phyloP scores from a whole-genome alignment of 2,888 invertebrate species.

The Diplazon laetatorius region DNA sequence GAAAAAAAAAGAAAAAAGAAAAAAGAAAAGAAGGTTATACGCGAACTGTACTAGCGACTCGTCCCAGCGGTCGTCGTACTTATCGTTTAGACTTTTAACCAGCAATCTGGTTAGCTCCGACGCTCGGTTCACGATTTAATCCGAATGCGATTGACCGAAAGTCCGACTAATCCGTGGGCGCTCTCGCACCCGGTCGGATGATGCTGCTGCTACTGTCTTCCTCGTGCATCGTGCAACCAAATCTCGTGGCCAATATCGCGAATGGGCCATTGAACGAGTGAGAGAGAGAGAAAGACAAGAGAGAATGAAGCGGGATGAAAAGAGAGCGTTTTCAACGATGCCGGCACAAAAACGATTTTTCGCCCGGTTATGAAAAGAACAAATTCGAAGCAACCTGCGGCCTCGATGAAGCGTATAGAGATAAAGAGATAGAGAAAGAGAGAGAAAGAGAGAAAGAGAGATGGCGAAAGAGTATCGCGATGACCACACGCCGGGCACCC shows the following conservation, averaged over 20 bases:
- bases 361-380: constrained; percentile 23
- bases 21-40: background rate
- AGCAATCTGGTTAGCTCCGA: constrained; percentile 75
- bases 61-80: constrained; percentile 43
- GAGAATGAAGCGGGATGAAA: background rate
- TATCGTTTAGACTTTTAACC: constrained; percentile 73
- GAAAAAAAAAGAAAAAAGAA: constrained; percentile 9
- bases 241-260: constrained; percentile 65
- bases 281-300: no score
- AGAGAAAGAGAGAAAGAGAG: no score
- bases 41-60: no score
- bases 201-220: constrained; percentile 1
- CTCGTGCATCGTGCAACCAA: constrained; percentile 18
- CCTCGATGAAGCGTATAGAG: constrained; percentile 55
- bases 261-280: constrained; percentile 58
- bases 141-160: constrained; percentile 70
- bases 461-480: constrained; percentile 66
- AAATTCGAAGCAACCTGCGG: constrained; percentile 51
- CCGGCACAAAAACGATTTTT: constrained; percentile 34
- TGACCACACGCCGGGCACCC: constrained; percentile 46
- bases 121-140: constrained; percentile 67
- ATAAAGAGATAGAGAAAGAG: no score
- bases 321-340: constrained; percentile 11
- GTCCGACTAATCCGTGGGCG: constrained; percentile 49
- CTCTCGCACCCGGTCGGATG: constrained; percentile 29